A percentile compares a stretch with the other conserved stretches of the same genome.
These are phyloP conservation scores for Disparrhopalites patrizii DNA, from an alignment of 2,888 invertebrate species.

Conservation along the genomic window DNA sequence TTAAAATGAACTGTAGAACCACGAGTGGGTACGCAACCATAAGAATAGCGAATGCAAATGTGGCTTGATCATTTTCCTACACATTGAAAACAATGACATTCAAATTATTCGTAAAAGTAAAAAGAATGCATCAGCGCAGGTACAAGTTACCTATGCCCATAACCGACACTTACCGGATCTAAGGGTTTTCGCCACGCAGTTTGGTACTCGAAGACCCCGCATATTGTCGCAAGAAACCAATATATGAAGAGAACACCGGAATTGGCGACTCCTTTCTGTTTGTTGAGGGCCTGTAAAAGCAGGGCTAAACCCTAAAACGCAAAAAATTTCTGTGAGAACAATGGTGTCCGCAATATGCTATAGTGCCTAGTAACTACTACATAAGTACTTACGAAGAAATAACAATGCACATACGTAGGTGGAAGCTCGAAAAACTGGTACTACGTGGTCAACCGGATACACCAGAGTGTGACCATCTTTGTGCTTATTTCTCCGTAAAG, in stretches of 20 bases:
- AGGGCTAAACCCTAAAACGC: constrained; percentile 1
- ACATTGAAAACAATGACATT: neutral
- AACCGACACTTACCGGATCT: constrained; percentile 11
- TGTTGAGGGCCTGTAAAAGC: constrained; percentile 69
- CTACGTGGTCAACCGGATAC: constrained; percentile 29
- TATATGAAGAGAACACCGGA: constrained; percentile 79
- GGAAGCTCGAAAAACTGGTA: constrained; percentile 26
- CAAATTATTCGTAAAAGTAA: neutral
- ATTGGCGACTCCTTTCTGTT: constrained; percentile 77
- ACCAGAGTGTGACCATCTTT: neutral
- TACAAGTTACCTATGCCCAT: neutral
- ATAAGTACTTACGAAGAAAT: neutral
- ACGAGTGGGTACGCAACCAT: constrained; percentile 28
- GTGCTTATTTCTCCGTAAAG: neutral
- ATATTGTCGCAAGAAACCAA: constrained; percentile 63
- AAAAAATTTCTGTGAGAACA: neutral
- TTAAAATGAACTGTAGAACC: neutral
- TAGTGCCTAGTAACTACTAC: no score
- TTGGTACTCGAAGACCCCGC: constrained; percentile 70
- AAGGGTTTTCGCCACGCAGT: constrained; percentile 55
- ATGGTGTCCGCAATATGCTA: neutral
- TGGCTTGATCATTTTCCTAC: neutral
- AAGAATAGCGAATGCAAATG: constrained; percentile 30
- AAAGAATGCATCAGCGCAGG: neutral
- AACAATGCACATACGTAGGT: constrained; percentile 33